Evolutionary conservation across 2,797 vertebrate genomes (phyloP), one percentile per base, ranked within the genome.

Genomic region (Danio jaintianensis): DNA sequence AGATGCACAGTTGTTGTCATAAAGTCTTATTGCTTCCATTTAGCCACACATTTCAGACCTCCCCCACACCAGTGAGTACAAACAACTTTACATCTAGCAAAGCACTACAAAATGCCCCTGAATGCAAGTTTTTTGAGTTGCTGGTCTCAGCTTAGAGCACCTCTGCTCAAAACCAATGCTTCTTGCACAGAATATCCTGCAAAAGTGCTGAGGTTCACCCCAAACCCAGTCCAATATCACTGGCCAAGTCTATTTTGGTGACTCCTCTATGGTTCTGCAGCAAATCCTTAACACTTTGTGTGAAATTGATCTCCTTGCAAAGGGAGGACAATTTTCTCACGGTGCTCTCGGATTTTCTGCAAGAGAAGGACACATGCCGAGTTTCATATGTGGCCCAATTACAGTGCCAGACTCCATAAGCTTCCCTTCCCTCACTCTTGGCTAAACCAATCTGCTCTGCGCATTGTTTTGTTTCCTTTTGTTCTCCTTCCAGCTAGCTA

Each of bases 231-330:
- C 91, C 92, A 93, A 91, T 89, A 92, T 91, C 85, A 88, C 85
- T 88, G 90, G 91, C 91, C 89, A 90, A 90, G 89, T 84, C 90
- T 88, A 89, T 92, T 93, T 92, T 87, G 87, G 86, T 87, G 87
- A 89, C 88, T 89, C 84, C 42, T 86, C 89, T 88, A 88, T 79
- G 89, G 89, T 88, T 90, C 88, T 86, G 88, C 90, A 87, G 61
- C 88, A 89, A 91, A 90, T 92, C 89, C 89, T 91, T 85, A 86
- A 82, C 86, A 88, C 84, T 88, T 81, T 86, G 90, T 93, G 91
- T 93, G 91, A 94, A 94, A 94, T 93, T 75, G 91, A 94, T 94
- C 93, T 85, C 84, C 83, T n/a, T 82, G 87, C 74, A 88, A 88
- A 89, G 91, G 89, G 87, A 91, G 88, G 89, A 91, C 87, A 93